Base-by-base conservation (phyloP, 2,888 invertebrate genomes). In the Yponomeuta evonymella region DNA sequence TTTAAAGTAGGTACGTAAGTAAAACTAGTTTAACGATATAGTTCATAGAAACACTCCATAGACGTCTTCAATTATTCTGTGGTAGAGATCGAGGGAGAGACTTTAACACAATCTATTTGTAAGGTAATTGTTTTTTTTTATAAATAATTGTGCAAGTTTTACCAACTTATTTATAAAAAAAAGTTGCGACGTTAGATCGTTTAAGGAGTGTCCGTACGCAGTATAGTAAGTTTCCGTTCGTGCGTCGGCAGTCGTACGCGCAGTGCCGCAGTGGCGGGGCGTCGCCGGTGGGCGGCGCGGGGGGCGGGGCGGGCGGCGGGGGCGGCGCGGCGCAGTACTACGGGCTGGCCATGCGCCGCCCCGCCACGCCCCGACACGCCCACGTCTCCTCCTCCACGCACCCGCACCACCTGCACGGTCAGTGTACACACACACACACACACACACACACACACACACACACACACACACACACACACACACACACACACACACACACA, bases 301-400 rank as follows among this genome's bases (percentile, higher is more conserved):
- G 73, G 80, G 79, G 73, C 85, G 75, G 74, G 78, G 73, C 79
- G 77, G 73, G 73, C 70, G 77, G 75, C 63, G 77, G 75, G 72
- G 69, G 69, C 29, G 69, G 51, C 29, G 29, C 30, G n/a, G 64
- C 43, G 43, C 43, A 43, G 43, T 43, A 43, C 29, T 63, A 81
- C 72, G 70, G 76, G 75, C 64, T 76, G 75, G 83, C 86, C 72
- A 76, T 78, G 74, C 81, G 81, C 81, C 80, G 72, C 51, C 79
- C 81, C 86, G 86, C 92, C 92, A 72, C 89, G 77, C 85, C 87
- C 79, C 91, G 93, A 70, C 94, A 94, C 79, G 88, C 93, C 78
- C 94, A 94, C 86, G 94, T 94, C 80, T 94, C 94, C 77, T 94
- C 94, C 82, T 94, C 94, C 76, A 94, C 94, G 79, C 94, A 94